Evolutionary conservation across 2,113 vertebrate species (phyloP).

Genomic region (Petrocephalus zakoni): DNA sequence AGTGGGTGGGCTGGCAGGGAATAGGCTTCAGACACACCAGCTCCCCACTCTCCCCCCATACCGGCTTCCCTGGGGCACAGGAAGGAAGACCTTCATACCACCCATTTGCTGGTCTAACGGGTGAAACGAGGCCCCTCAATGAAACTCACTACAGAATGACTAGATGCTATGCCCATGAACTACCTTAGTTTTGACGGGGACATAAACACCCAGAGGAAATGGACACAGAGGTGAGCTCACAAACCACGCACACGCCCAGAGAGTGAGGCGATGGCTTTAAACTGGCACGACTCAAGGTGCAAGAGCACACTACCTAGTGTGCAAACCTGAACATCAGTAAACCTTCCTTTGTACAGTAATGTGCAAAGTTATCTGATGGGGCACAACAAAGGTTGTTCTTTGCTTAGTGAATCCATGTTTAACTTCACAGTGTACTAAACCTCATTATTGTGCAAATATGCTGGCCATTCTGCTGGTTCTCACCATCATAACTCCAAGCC

Average conservation of each 20-base stretch:
- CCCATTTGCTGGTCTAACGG: constrained; percentile 17
- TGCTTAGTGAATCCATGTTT: neutral
- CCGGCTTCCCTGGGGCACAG: constrained; percentile 66
- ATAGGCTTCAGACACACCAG: constrained; percentile 88
- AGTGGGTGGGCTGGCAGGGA: constrained; percentile 90
- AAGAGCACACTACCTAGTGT: neutral
- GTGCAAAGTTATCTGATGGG: neutral
- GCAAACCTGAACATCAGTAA: neutral
- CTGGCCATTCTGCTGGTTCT: neutral
- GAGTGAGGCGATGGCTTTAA: neutral
- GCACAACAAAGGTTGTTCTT: neutral
- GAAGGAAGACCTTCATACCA: constrained; percentile 6
- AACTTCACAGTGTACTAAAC: neutral
- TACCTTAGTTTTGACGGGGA: neutral
- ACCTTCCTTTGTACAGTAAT: neutral
- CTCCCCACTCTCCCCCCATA: constrained; percentile 92
- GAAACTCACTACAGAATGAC: neutral
- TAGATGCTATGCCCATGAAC: neutral
- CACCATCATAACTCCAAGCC: constrained; percentile 83
- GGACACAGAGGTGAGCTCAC: neutral
- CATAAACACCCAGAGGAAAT: neutral
- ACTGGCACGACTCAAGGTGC: neutral
- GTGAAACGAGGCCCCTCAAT: constrained; percentile 19
- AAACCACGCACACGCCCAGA: neutral
- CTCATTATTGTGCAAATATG: neutral